phyloP scores from a whole-genome alignment of 2,888 invertebrate genomes.

The Tenthredo scrophulariae region DNA sequence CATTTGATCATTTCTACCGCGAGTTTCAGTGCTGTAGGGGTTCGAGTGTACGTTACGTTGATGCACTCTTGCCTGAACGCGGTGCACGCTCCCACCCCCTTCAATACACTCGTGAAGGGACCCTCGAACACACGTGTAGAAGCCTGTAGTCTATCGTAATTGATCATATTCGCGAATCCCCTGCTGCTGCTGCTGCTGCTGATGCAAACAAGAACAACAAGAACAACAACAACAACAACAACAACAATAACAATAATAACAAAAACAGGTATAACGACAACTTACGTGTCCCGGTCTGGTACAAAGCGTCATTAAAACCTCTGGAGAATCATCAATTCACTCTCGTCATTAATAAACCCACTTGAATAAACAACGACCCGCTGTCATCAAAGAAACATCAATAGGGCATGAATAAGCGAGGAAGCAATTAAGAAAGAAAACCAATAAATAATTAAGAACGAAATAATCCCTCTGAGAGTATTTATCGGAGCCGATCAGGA shows the following conservation, averaged over 20 bases:
- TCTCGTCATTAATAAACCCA: conserved; percentile 65
- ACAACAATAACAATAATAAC: conserved; percentile 26
- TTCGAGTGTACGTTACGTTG: conserved; percentile 51
- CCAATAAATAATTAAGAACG: conserved; percentile 66
- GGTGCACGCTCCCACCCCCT: conserved; percentile 50
- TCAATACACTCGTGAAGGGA: conserved; percentile 44
- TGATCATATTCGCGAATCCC: conserved; percentile 50
- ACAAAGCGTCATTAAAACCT: conserved; percentile 57
- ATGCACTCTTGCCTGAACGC: conserved; percentile 56
- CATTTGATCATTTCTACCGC: conserved; percentile 51
- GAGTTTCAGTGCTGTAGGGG: conserved; percentile 37
- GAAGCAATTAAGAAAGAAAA: conserved; percentile 53
- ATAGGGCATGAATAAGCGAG: conserved; percentile 51
- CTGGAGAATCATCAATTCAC: conserved; percentile 64
- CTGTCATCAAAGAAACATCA: conserved; percentile 61
- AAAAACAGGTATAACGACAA: conserved; percentile 49
- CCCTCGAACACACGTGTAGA: conserved; percentile 26
- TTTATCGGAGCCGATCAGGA: conserved; percentile 62
- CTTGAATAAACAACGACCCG: conserved; percentile 61
- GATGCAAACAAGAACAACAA: background rate
- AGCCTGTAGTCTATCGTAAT: conserved; percentile 45
- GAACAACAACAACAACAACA: conserved; percentile 35
- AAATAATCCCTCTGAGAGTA: conserved; percentile 44
- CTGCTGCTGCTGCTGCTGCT: background rate
- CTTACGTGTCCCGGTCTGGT: conserved; percentile 57